Base-by-base conservation (phyloP, 1,140 invertebrate genomes). In the Teleogryllus occipitalis region DNA sequence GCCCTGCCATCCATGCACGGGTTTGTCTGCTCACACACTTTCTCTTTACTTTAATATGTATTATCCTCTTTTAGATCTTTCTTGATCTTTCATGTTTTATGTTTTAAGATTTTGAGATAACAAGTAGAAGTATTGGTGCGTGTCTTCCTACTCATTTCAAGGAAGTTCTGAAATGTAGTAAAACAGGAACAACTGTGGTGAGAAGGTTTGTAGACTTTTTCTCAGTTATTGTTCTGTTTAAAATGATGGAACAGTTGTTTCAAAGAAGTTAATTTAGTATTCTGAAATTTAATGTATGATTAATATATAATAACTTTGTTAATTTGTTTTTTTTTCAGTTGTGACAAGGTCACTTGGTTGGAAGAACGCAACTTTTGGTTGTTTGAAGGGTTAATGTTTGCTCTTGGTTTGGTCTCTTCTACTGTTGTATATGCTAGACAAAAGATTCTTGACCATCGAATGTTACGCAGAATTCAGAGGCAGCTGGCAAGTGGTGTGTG, bases 321-420 rank as follows among this genome's bases (percentile, higher is more conserved):
- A 77, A 15, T 8, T 12, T 77, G 76, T 54, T 39, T 73, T 12
- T 27, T 75, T 77, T 80, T 81, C 82, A 89, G 91, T 83, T 93
- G 92, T 83, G 91, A 92, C 81, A 88, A 87, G 81, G 90, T 92
- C 18, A 90, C 89, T 21, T 93, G 91, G 87, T 87, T 94, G 48
- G 93, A 94, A 83, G 93, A 94, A 84, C 87, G 89, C 79, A 89
- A 91, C 74, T 97, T 95, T 86, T 95, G 95, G 90, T 92, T 94
- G 83, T 97, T 97, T 85, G 92, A 96, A 84, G 89, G 89, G 15
- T 90, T 92, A 81, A 92, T 93, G 85, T 92, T 95, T 82, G 84
- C 90, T 0, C 78, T 92, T 48, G 91, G 91, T 12, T 81, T 92
- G 8, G 82, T 92, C 14, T 94, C 92, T 46, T 89, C 88, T 77